Base-by-base conservation (phyloP, 1,140 invertebrate species). In the Magallana ariakensis region DNA sequence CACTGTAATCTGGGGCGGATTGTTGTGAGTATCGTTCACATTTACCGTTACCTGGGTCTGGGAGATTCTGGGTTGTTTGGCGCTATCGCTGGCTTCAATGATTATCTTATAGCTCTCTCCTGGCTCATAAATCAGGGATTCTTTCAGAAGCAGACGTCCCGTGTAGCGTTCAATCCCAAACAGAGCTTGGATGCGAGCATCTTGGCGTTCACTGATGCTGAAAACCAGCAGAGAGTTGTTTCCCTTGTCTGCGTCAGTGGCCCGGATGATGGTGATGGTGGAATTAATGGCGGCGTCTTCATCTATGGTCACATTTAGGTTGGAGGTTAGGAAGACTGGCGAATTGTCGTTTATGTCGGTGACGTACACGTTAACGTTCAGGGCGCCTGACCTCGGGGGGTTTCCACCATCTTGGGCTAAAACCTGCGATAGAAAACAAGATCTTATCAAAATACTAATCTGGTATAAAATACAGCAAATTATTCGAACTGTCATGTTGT, bases 151-250 rank as follows among this genome's bases (percentile, higher is more conserved):
- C 0, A 92, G 57, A 54, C 90, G 85, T 5, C 92, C 92, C 1
- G 90, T 83, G 6, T 70, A 66, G 11, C 46, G 56, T 60, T 90
- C 87, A n/a, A 92, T 56, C 11, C 84, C 83, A 84, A 92, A 92
- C 16, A 92, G 85, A n/a, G 62, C 85, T 11, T 89, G 83, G 13
- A 90, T 86, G 26, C 66, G 87, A 16, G 88, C 86, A 19, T 90
- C 85, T 84, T 92, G 92, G 19, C 85, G 80, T 5, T 90, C 75
- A 33, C 85, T 96, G 82, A 98, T 95, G 87, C 96, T 55, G 95
- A 99, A 99, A 94, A 97, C 98, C 22, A 99, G 97, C 95, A 98
- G 97, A 0, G 98, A 97, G 94, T 99, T 99, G 19, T 98, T 97
- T 19, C 98, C 98, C 91, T 97, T 98, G 95, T 99, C 98, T 0